A percentile compares a stretch with the other conserved stretches of the same genome.
phyloP scores from a whole-genome alignment of 2,113 vertebrate species.

The Atlantisia rogersi region DNA sequence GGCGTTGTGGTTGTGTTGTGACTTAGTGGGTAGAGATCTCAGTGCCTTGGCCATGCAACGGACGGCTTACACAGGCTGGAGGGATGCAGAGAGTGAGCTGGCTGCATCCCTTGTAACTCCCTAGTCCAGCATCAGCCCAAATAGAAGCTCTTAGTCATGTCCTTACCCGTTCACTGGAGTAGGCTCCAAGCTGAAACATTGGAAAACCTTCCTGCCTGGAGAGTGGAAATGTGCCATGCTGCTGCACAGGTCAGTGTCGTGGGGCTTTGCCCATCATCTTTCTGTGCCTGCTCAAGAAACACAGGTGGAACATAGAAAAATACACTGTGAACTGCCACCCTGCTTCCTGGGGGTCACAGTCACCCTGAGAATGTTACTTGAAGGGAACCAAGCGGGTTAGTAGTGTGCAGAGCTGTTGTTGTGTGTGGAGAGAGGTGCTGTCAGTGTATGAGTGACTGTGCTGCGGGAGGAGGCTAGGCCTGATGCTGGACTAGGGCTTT shows the following conservation, averaged over 20 bases:
- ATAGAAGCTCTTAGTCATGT: background rate
- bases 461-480: background rate
- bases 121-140: background rate
- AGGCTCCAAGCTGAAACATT: background rate
- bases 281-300: background rate
- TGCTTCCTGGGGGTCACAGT: accelerated
- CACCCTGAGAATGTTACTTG: background rate
- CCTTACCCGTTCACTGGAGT: background rate
- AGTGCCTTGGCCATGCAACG: background rate
- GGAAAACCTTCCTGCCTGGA: background rate
- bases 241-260: accelerated
- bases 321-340: background rate
- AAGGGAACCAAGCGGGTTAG: background rate
- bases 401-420: background rate
- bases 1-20: background rate
- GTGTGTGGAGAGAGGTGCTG: too few species aligned
- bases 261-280: background rate
- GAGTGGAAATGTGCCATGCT: background rate
- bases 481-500: background rate
- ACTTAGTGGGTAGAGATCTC: background rate
- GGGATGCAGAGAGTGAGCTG: background rate
- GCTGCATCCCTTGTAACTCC: background rate
- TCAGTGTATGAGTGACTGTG: background rate
- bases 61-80: background rate
- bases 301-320: background rate